A percentile compares a stretch with the other conserved stretches of the same genome.
Evolutionary conservation across 2,888 invertebrate genomes (phyloP).

Genomic region (Dyspetes luteomarginatus): DNA sequence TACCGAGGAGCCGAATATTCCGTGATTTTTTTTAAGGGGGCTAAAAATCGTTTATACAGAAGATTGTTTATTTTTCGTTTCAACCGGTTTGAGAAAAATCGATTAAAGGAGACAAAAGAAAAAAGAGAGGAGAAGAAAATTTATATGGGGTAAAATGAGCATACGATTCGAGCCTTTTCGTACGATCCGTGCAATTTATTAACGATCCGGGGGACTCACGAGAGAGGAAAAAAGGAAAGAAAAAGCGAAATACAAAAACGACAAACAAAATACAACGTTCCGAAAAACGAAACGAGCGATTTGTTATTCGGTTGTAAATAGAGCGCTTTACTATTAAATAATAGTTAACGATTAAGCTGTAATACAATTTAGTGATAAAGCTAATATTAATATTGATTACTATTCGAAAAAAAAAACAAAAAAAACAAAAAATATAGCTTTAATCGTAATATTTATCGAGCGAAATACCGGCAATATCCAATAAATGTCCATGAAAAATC

Average conservation of each 20-base stretch:
- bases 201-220: not conserved
- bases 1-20: not conserved
- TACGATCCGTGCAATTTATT: not conserved
- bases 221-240: not conserved
- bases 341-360: constrained; percentile 64
- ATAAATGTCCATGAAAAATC: constrained; percentile 61
- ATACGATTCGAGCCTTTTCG: not conserved
- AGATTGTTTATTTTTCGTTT: not conserved
- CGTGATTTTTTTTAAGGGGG: not conserved
- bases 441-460: constrained; percentile 75
- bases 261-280: constrained; percentile 55
- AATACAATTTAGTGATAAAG: constrained; percentile 76
- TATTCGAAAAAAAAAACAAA: constrained; percentile 71
- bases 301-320: constrained; percentile 82
- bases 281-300: constrained; percentile 65
- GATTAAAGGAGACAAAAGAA: not conserved
- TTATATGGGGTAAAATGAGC: not conserved
- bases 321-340: constrained; percentile 74
- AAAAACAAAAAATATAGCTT: constrained; percentile 57
- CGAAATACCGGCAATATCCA: constrained; percentile 64
- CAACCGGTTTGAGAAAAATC: not conserved
- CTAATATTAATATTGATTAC: constrained; percentile 78
- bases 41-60: not conserved
- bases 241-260: not conserved
- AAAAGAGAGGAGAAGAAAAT: not conserved